A percentile compares a stretch with the other conserved stretches of the same genome.
phyloP scores from a whole-genome alignment of 2,797 vertebrate species.

The Dendrocincla fuliginosa region DNA sequence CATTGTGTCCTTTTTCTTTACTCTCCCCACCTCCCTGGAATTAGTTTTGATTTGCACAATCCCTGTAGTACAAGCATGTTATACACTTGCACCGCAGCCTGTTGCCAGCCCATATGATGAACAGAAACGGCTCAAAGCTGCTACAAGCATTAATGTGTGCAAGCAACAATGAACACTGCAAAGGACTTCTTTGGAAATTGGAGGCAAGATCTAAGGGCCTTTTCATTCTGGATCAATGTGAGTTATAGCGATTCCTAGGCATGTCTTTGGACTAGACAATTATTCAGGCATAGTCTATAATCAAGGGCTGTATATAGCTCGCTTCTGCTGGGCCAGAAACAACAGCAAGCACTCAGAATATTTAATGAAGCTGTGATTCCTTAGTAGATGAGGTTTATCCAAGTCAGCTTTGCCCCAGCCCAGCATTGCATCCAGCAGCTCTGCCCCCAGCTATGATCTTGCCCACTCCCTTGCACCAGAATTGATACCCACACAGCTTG shows the following conservation, averaged over 20 bases:
- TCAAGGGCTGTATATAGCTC: not conserved
- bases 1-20: not conserved
- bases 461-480: not conserved
- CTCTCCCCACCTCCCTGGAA: not conserved
- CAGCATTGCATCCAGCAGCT: not conserved
- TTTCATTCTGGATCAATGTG: not conserved
- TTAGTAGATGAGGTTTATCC: not conserved
- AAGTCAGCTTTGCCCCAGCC: not conserved
- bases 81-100: not conserved
- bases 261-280: not conserved
- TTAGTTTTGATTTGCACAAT: conserved; percentile 13
- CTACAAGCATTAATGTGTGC: not conserved
- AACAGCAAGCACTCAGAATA: not conserved
- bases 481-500: not conserved
- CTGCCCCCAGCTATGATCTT: not conserved
- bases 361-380: not conserved
- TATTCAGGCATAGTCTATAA: not conserved
- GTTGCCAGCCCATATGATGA: not conserved
- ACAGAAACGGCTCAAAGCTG: not conserved
- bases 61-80: not conserved
- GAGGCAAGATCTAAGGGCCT: not conserved
- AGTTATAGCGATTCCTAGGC: not conserved
- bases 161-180: not conserved
- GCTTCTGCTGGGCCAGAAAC: not conserved
- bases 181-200: not conserved